Percentiles rank a stretch among this genome's conserved stretches.
phyloP scores from a whole-genome alignment of 2,888 invertebrate genomes.

The Apeira syringaria region DNA sequence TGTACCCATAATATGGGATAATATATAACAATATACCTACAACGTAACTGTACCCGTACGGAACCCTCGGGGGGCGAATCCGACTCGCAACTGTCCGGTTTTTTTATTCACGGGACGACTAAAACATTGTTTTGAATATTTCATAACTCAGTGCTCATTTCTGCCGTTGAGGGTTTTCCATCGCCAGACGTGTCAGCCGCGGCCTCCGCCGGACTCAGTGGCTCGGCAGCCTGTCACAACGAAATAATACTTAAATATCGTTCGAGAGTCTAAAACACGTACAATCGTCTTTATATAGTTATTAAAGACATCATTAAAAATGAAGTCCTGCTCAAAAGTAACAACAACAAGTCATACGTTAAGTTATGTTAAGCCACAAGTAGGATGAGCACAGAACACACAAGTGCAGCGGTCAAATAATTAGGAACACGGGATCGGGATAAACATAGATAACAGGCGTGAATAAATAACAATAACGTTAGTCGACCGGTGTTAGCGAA shows the following conservation, averaged over 20 bases:
- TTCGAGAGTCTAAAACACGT: neutral
- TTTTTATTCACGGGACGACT: too few relatives aligned
- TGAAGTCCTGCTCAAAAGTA: too few relatives aligned
- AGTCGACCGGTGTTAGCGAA: constrained; percentile 57
- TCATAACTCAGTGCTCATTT: constrained; percentile 89
- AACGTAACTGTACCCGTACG: too few relatives aligned
- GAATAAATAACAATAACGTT: constrained; percentile 30
- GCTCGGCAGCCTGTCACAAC: constrained; percentile 72
- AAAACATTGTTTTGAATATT: constrained; percentile 8
- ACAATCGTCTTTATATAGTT: too few relatives aligned
- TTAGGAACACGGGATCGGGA: constrained; percentile 25
- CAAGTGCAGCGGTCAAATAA: constrained; percentile 12
- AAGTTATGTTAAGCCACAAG: too few relatives aligned
- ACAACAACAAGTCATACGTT: constrained; percentile 23
- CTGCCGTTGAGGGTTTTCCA: constrained; percentile 66
- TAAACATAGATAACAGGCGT: constrained; percentile 21
- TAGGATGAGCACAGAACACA: constrained; percentile 11
- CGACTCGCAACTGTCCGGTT: too few relatives aligned
- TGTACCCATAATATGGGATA: too few relatives aligned
- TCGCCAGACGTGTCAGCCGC: constrained; percentile 43
- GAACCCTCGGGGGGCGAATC: too few relatives aligned
- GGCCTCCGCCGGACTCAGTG: constrained; percentile 58
- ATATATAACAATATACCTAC: too few relatives aligned
- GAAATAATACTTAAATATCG: constrained; percentile 10
- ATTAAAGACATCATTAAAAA: too few relatives aligned